A percentile compares a stretch with the other conserved stretches of the same genome.
Conservation (phyloP, 1,140 invertebrate species). For the Aricia agestis region DNA sequence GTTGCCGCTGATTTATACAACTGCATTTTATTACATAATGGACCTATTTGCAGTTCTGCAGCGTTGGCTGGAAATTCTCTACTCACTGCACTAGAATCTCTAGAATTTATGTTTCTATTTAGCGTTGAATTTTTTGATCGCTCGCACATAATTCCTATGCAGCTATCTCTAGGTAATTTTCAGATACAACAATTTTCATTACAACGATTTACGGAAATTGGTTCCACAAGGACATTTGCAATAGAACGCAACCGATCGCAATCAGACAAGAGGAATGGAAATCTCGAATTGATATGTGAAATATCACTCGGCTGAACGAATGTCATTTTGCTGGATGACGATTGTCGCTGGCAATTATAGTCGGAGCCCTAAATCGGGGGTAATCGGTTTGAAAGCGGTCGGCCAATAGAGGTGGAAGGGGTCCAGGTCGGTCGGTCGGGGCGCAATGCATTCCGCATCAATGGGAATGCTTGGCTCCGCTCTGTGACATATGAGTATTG, state of each 20-base stretch:
- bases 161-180: too few relatives aligned
- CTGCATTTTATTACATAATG: constrained; percentile 11
- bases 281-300: constrained; percentile 17
- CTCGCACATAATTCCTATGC: too few relatives aligned
- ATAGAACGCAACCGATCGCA: background rate
- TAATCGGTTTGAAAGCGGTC: constrained; percentile 16
- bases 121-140: background rate
- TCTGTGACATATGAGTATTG: constrained; percentile 64
- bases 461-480: constrained; percentile 46
- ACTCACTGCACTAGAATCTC: background rate
- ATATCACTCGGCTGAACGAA: constrained; percentile 13
- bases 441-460: constrained; percentile 35
- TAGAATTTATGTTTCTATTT: background rate
- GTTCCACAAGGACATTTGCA: background rate
- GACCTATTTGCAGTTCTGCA: background rate
- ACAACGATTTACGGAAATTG: too few relatives aligned
- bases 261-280: constrained; percentile 1
- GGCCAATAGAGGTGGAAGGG: constrained; percentile 19
- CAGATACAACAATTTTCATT: too few relatives aligned
- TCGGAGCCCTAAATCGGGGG: constrained; percentile 14
- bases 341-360: constrained; percentile 17
- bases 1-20: background rate
- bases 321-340: constrained; percentile 9
- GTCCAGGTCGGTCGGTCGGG: constrained; percentile 22
- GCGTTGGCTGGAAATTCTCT: background rate